Evolutionary conservation across 2,888 invertebrate genomes (phyloP).

Genomic region (Zele albiditarsus): DNA sequence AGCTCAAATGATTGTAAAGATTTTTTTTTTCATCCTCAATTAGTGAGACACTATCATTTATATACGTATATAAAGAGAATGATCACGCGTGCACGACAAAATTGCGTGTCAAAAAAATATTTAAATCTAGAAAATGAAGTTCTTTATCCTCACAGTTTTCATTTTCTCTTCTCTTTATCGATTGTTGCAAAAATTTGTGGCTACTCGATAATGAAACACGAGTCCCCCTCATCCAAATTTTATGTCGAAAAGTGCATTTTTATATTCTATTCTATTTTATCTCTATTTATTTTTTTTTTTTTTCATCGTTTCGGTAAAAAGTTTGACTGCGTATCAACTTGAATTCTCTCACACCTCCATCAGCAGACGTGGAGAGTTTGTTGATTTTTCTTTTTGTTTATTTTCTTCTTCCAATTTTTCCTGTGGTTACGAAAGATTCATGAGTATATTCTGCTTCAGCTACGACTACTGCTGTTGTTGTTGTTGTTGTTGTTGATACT

Average conservation of each 20-base stretch:
- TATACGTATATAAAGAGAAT: conserved; percentile 39
- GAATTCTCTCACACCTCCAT: conserved; percentile 15
- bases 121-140: not conserved
- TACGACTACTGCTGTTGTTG: not conserved
- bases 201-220: not conserved
- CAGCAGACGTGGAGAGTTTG: conserved; percentile 25
- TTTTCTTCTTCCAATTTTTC: not conserved
- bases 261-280: not conserved
- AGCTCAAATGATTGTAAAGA: conserved; percentile 51
- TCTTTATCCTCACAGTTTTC: conserved; percentile 11
- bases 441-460: not conserved
- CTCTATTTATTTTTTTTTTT: not conserved
- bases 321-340: conserved; percentile 7
- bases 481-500: not conserved
- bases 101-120: conserved; percentile 34
- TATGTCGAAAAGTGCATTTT: not conserved
- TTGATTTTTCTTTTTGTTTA: not conserved
- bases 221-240: not conserved
- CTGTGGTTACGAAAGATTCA: not conserved
- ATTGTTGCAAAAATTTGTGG: not conserved
- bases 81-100: conserved; percentile 13
- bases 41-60: conserved; percentile 31
- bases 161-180: not conserved
- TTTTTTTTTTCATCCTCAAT: conserved; percentile 33
- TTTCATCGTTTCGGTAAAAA: conserved; percentile 33